phyloP scores from a whole-genome alignment of 2,113 vertebrate species.

The Silurus glanis region DNA sequence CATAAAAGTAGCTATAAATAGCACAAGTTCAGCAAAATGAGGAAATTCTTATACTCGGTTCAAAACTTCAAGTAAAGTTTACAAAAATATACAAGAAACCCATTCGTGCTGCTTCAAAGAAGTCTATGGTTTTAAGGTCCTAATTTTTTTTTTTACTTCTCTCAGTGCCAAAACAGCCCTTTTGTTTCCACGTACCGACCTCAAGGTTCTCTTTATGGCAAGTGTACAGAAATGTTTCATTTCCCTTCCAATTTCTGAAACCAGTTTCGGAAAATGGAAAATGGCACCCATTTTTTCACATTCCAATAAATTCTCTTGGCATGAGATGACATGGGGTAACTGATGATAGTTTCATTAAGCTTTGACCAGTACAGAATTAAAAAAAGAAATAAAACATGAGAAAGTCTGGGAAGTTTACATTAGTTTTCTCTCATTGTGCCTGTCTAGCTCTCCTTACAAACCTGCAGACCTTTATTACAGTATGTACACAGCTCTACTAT shows the following conservation, averaged over 20 bases:
- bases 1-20: not conserved
- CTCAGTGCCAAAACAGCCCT: slow-evolving; percentile 23
- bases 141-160: not conserved
- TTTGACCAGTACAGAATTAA: not conserved
- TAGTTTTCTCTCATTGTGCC: slow-evolving; percentile 65
- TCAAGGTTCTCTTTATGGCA: not conserved
- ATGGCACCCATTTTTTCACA: not conserved
- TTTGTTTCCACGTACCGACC: not conserved
- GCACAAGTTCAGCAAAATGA: not conserved
- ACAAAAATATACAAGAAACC: not conserved
- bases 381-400: not conserved
- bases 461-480: slow-evolving; percentile 59
- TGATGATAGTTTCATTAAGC: not conserved
- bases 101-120: not conserved
- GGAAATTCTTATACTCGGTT: not conserved
- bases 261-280: not conserved
- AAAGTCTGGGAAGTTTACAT: slow-evolving; percentile 64
- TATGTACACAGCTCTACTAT: slow-evolving; percentile 50
- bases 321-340: not conserved
- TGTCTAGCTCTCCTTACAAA: slow-evolving; percentile 62
- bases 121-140: not conserved
- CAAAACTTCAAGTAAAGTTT: not conserved
- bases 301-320: not conserved
- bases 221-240: not conserved
- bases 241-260: not conserved